Evolutionary conservation across 2,888 invertebrate species (phyloP), one percentile per base, ranked within the genome.

Genomic region (Lochmaea capreae): DNA sequence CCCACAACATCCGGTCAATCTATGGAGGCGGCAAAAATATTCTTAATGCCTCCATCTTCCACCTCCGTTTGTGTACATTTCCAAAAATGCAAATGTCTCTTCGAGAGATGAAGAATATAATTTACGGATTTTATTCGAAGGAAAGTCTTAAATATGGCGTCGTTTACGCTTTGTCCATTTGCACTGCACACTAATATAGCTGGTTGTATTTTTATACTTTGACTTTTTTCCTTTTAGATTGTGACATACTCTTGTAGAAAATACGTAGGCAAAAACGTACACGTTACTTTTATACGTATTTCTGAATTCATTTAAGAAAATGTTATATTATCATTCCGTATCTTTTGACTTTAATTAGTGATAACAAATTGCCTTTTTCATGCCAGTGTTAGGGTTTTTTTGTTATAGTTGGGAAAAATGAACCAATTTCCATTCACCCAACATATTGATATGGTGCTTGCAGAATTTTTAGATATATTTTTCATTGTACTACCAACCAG

Each of bases 31-130:
- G 68, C 69, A 57, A 61, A 71, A 68, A 71, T 54, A 65, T 67
- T 66, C 69, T 73, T 67, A 72, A 49, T 67, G 67, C 73, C 70
- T 71, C 72, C 75, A 77, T 73, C 77, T 75, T 74, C 73, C 69
- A 69, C 73, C 70, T 70, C 73, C 66, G 71, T 65, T 63, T 63
- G 43, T 63, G 62, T 63, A 71, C 68, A 65, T 77, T 76, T 77
- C 77, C 77, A 77, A 77, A 77, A 77, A 77, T 77, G 77, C 77
- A 77, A 76, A 77, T 69, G 77, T 74, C 67, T 77, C 72, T 68
- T 72, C 71, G 73, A 74, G 66, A 73, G 74, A 67, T 67, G 71
- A 72, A 68, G 76, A 59, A 61, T 65, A 76, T 78, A 78, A 78
- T 78, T 78, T 72, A 78, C 71, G 18, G 78, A 73, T 74, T 78